phyloP scores from a whole-genome alignment of 2,888 invertebrate species.

The Coremacera marginata region DNA sequence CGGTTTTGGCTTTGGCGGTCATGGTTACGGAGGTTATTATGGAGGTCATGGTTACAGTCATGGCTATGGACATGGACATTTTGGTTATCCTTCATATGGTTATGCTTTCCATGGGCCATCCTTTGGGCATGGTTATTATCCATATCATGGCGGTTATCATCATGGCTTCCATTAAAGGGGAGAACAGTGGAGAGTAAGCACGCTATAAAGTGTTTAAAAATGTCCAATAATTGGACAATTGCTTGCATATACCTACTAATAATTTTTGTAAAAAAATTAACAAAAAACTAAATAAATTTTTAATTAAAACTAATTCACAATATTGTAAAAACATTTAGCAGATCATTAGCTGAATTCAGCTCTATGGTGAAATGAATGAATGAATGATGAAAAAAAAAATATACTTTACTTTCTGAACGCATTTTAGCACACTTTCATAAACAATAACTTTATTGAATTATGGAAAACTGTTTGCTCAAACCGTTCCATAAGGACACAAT shows the following conservation, averaged over 20 bases:
- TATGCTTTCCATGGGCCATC: constrained; percentile 2
- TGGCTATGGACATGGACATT: constrained; percentile 22
- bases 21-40: constrained; percentile 30
- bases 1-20: constrained; percentile 48
- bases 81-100: constrained; percentile 13
- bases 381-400: too few species aligned
- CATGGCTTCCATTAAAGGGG: constrained; percentile 15
- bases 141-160: constrained; percentile 43
- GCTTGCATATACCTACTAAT: neutral
- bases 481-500: neutral
- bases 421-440: too few species aligned
- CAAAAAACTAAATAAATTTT: neutral
- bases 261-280: constrained; percentile 7
- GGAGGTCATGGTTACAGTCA: constrained; percentile 40
- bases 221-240: neutral
- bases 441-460: neutral
- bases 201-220: neutral
- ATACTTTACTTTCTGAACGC: too few species aligned
- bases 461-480: neutral
- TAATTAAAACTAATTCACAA: too few species aligned
- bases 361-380: too few species aligned
- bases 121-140: constrained; percentile 42
- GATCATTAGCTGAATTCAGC: too few species aligned
- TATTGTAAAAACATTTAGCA: too few species aligned
- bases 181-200: neutral